Evolutionary conservation across 2,797 vertebrate species (phyloP), one percentile per base, ranked within the genome.

Genomic region (Varecia variegata): DNA sequence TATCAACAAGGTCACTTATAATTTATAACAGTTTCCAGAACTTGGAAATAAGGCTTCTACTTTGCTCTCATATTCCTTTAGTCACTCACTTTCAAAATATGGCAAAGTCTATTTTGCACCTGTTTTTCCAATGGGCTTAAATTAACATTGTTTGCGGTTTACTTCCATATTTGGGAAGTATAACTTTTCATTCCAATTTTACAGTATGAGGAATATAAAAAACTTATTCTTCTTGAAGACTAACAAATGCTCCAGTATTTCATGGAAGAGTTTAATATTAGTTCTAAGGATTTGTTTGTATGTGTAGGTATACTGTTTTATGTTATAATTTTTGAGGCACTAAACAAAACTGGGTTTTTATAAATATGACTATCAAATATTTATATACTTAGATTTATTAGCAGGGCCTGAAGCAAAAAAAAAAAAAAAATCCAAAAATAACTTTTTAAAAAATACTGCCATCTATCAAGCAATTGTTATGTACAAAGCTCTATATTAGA

Each of bases 161-260:
- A 56, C 56, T 94, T 92, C 81, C 89, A 94, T 83, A 90, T 88
- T 93, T 81, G 50, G 40, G 87, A 97, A 94, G 52, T 14, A 92
- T n/a, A 62, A 71, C 52, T 86, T 96, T 32, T 92, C 43, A 92
- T 0, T 94, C 82, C 35, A 93, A 81, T 95, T 82, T 94, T 71
- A 89, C 8, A 74, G 56, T 27, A 77, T 4, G 15, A 86, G 77
- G 13, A 23, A 38, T 83, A 17, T 10, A 52, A 35, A 77, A 52
- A 54, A 67, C 47, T 65, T 83, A 92, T 76, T 70, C 27, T 85
- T 85, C 60, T 54, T 40, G 38, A 84, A 90, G 65, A 86, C 43
- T 7, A 95, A 80, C 2, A 67, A 90, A 74, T 50, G 79, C 5
- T 65, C 70, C 35, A 60, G 18, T 52, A 82, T 60, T 93, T 67